phyloP scores from a whole-genome alignment of 2,113 vertebrate genomes.

The Pantherophis guttatus region DNA sequence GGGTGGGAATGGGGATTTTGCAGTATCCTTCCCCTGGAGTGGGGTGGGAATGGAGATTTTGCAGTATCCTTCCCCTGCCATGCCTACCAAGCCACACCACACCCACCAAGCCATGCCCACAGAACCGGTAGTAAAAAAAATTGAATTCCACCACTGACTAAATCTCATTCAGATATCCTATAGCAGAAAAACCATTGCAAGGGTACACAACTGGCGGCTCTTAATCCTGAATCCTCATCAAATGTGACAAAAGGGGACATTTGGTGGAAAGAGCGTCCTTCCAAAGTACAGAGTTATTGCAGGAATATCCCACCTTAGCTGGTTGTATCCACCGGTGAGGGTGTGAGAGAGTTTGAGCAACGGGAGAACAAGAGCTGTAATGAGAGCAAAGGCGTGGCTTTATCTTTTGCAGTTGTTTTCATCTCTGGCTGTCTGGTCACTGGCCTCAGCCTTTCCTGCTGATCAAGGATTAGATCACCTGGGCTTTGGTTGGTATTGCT shows the following conservation, averaged over 20 bases:
- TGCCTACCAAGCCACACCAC: no score
- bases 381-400: neutral
- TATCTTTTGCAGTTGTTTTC: conserved; percentile 13
- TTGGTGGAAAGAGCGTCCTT: neutral
- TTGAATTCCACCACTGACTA: neutral
- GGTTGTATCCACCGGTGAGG: neutral
- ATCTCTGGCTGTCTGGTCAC: neutral
- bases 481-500: neutral
- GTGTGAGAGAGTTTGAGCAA: neutral
- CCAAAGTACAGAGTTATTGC: neutral
- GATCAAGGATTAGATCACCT: conserved; percentile 4
- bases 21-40: no score
- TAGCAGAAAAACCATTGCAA: neutral
- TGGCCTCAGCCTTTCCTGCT: neutral
- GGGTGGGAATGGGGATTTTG: no score
- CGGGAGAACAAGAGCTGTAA: neutral
- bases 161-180: neutral
- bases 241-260: neutral
- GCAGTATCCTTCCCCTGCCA: no score
- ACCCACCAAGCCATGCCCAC: no score
- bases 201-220: neutral
- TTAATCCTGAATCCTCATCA: neutral
- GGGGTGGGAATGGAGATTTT: no score
- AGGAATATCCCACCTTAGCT: neutral
- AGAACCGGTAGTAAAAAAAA: no score